Evolutionary conservation across 1,140 invertebrate species (phyloP).

Genomic region (Anoplophora glabripennis): DNA sequence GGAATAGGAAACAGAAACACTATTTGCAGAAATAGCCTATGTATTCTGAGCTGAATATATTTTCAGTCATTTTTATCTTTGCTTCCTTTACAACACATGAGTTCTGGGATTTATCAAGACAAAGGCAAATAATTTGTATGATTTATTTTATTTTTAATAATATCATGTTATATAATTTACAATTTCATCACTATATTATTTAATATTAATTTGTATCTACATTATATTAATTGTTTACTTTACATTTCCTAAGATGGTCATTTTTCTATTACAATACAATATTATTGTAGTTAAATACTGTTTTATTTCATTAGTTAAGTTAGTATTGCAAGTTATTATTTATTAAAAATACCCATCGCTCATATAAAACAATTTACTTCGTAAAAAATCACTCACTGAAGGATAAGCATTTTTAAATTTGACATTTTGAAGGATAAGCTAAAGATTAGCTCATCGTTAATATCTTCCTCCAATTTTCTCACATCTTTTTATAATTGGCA

Average conservation of each 20-base stretch:
- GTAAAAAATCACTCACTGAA: conserved; percentile 2
- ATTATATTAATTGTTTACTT: conserved; percentile 18
- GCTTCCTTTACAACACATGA: too few species aligned
- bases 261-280: conserved; percentile 23
- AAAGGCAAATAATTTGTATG: background rate
- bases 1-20: too few species aligned
- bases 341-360: background rate
- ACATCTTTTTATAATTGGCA: too few species aligned
- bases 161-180: conserved; percentile 25
- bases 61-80: too few species aligned
- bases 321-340: conserved; percentile 17
- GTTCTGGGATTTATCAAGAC: too few species aligned
- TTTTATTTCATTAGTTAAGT: background rate
- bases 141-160: conserved; percentile 13
- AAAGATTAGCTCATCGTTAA: too few species aligned
- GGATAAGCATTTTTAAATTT: conserved; percentile 7
- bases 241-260: conserved; percentile 35
- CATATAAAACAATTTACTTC: background rate
- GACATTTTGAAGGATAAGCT: conserved; percentile 1
- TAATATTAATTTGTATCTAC: conserved; percentile 27
- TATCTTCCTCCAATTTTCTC: too few species aligned
- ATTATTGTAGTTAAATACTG: conserved; percentile 22
- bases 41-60: too few species aligned
- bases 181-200: conserved; percentile 26
- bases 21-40: too few species aligned